Evolutionary conservation across 2,888 invertebrate genomes (phyloP).

Genomic region (Dorcus hopei): DNA sequence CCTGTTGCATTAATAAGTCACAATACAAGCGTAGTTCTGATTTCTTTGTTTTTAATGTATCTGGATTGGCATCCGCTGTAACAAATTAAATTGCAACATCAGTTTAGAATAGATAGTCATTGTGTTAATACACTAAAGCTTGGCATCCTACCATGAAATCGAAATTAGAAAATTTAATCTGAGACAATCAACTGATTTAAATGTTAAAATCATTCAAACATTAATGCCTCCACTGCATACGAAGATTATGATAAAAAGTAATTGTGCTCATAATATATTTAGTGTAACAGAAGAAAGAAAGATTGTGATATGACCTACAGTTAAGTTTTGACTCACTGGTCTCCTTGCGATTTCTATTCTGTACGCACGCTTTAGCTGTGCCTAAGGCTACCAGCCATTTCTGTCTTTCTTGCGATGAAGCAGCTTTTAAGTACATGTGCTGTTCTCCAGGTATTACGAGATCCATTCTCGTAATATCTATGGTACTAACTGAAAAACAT

Average conservation of each 20-base stretch:
- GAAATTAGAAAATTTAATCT: too few species aligned
- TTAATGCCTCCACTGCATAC: too few species aligned
- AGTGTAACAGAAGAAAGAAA: background rate
- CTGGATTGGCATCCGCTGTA: constrained; percentile 55
- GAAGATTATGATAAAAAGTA: too few species aligned
- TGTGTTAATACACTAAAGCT: too few species aligned
- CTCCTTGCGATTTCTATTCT: constrained; percentile 38
- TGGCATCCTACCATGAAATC: too few species aligned
- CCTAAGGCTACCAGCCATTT: constrained; percentile 80
- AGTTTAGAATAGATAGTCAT: too few species aligned
- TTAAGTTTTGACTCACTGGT: constrained; percentile 28
- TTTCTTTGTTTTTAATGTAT: constrained; percentile 67
- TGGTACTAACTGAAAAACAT: constrained; percentile 59
- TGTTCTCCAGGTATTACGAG: constrained; percentile 79
- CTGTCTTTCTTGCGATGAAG: constrained; percentile 74
- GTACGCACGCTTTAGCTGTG: constrained; percentile 66
- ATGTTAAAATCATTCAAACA: too few species aligned
- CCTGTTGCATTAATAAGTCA: constrained; percentile 81
- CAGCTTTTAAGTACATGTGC: constrained; percentile 74
- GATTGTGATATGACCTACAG: background rate
- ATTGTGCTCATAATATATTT: too few species aligned
- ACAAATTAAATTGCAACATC: constrained; percentile 16
- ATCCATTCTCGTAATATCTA: constrained; percentile 71
- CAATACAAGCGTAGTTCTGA: constrained; percentile 76
- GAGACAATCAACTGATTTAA: too few species aligned